Evolutionary conservation across 2,888 invertebrate species (phyloP), one percentile per base, ranked within the genome.

Genomic region (Bembecia ichneumoniformis): DNA sequence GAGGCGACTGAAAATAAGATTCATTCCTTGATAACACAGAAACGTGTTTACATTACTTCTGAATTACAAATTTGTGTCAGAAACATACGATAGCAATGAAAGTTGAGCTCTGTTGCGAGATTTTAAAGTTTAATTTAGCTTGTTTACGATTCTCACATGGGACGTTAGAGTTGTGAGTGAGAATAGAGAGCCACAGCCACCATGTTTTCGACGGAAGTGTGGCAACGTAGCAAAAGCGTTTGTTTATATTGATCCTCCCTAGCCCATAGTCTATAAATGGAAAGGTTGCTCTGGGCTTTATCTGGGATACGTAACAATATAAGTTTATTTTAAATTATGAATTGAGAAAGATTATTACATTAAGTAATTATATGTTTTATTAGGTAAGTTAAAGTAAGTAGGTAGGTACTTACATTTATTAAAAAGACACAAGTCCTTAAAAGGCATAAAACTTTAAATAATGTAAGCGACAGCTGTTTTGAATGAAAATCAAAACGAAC

Each of bases 221-320:
- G 77, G 77, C 77, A 77, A 77, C 77, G 69, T 62, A 65, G 76
- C 77, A 49, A 53, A 35, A 52, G 48, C 52, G 58, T 60, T 40
- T 47, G 46, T 54, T 61, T 62, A 64, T 77, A 79, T 79, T 69
- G 80, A 79, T 78, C 72, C 70, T 64, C 64, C 9, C 28, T 28
- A 28, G 28, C 28, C 28, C n/a, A n/a, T 40, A 40, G 40, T 64
- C 76, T 77, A 74, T 73, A 74, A 68, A 71, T 68, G 75, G 71
- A 66, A 54, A 51, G 40, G 40, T 40, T 13, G 10, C n/a, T 14
- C 40, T n/a, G 40, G 11, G 40, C 52, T 57, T 53, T 61, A 66
- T 63, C 63, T 71, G 66, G 63, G 56, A 51, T 35, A 46, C 50
- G 56, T 56, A 28, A 9, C 7, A 28, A 9, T 28, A 2, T 28